Evolutionary conservation across 2,113 vertebrate species (phyloP).

Genomic region (Austrofundulus limnaeus): DNA sequence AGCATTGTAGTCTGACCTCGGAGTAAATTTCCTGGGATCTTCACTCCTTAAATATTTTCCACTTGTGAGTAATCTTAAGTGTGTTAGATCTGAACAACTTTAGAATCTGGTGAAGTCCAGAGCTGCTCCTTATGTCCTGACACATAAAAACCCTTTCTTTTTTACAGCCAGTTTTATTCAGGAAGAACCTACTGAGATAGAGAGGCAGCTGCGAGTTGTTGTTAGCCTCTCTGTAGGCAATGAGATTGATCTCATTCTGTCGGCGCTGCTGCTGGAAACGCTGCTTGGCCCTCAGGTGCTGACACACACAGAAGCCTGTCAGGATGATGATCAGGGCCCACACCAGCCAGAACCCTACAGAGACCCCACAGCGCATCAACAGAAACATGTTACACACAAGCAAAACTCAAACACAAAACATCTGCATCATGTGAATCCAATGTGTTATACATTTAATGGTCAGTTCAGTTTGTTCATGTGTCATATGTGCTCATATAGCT

Average conservation of each 20-base stretch:
- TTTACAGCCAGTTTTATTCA: not conserved
- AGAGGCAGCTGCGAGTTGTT: conserved; percentile 91
- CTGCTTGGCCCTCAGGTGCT: conserved; percentile 92
- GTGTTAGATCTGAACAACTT: not conserved
- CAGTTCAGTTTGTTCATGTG: too few species aligned
- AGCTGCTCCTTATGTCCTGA: too few species aligned
- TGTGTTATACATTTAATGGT: too few species aligned
- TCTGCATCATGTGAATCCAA: too few species aligned
- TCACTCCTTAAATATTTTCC: too few species aligned
- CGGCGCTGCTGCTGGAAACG: conserved; percentile 93
- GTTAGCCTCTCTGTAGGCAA: conserved; percentile 92
- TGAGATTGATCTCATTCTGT: conserved; percentile 96
- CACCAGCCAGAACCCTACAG: conserved; percentile 96
- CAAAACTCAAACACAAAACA: not conserved
- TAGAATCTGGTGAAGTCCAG: too few species aligned
- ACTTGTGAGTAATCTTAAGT: too few species aligned
- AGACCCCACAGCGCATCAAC: not conserved
- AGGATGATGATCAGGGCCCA: conserved; percentile 94
- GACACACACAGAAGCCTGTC: conserved; percentile 91
- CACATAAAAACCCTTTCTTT: too few species aligned
- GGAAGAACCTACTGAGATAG: conserved; percentile 86
- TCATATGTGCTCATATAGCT: too few species aligned
- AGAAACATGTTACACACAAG: not conserved
- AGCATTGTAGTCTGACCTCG: too few species aligned
- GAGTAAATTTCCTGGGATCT: too few species aligned